Evolutionary conservation across 2,113 vertebrate species (phyloP), one percentile per base, ranked within the genome.

Genomic region (Oxyruncus cristatus): DNA sequence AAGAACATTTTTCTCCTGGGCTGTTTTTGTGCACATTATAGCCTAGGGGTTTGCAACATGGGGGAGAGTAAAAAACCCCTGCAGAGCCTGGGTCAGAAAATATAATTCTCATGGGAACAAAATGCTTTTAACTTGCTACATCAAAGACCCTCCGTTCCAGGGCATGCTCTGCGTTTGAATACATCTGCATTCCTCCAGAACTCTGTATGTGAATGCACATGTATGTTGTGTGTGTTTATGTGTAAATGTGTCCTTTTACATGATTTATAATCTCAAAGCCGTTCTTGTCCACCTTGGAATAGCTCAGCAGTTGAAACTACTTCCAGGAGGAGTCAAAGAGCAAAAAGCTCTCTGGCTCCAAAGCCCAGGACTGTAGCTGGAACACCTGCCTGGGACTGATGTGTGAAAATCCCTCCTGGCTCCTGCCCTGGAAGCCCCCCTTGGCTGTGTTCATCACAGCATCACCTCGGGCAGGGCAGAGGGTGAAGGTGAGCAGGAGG

Each of bases 51-150:
- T 90, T 90, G 68, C 83, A 86, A 67, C 28, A n/a, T 0, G 0
- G 49, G 35, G 55, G 39, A 65, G 61, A 77, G 42, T 49, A 23
- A 89, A 85, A 85, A 53, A 49, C 4, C 15, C 20, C 81, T 85
- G 70, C 66, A 70, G 92, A 88, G 66, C 77, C 65, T 77, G 65
- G 61, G 61, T 76, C 85, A 88, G 68, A 59, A 95, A 90, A 77
- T 35, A 23, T 1, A 28, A 16, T 89, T 91, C 89, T 91, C 26
- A 8, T n/a, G 82, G 73, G 61, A 93, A 76, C 53, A 85, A 66
- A 95, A 46, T 46, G 37, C 58, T 88, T 92, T 92, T 95, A 85
- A 89, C 46, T 72, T 89, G 41, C 74, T 87, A 66, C 74, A 82
- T 73, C 67, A 80, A 82, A 88, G 88, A 47, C 35, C 19, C 5